Base-by-base conservation (phyloP, 1,140 invertebrate genomes). In the Listronotus oregonensis region DNA sequence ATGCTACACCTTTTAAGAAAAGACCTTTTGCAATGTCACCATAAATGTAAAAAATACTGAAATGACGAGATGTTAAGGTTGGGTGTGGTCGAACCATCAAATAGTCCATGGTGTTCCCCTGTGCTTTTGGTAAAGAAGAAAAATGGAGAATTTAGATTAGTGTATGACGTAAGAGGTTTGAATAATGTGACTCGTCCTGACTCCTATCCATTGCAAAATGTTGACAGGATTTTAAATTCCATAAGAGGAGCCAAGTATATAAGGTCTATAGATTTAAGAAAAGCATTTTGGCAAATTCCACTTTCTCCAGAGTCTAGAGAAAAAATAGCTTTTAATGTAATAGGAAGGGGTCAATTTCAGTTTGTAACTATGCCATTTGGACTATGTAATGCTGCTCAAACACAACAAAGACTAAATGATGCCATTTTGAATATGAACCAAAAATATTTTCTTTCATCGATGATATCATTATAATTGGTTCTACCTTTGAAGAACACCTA, bases 381-480 rank as follows among this genome's bases (percentile, higher is more conserved):
- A 6, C 55, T 82, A 1, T 69, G 66, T 7, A 80, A 80, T 64
- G 67, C 70, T 8, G 73, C 78, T 0, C 73, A 76, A 2, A 79
- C 77, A 0, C 78, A 81, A 50, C 75, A 81, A 42, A 70, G 78
- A 7, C 65, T 82, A 0, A 69, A 82, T 32, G 77, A 82, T 55
- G 8, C 44, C 0, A 9, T 81, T 6, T 75, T 0, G 71, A 75
- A 44, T 67, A 74, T 11, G 75, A 71, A 32, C 71, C 62, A 14
- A 34, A 70, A 40, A 73, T 71, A 2, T 77, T 73, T 51, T 64
- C 61, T 3, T 77, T 76, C 47, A 43, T 77, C 0, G 77, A 80
- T 56, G 75, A 80, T 52, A 71, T 79, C 0, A 71, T 80, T 4
- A 64, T 80, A 6, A 62, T 70, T 21, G 71, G 70, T 14, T 37